These are phyloP conservation scores for Hymenopus coronatus DNA, from an alignment of 2,888 invertebrate genomes.

Conservation along the genomic window DNA sequence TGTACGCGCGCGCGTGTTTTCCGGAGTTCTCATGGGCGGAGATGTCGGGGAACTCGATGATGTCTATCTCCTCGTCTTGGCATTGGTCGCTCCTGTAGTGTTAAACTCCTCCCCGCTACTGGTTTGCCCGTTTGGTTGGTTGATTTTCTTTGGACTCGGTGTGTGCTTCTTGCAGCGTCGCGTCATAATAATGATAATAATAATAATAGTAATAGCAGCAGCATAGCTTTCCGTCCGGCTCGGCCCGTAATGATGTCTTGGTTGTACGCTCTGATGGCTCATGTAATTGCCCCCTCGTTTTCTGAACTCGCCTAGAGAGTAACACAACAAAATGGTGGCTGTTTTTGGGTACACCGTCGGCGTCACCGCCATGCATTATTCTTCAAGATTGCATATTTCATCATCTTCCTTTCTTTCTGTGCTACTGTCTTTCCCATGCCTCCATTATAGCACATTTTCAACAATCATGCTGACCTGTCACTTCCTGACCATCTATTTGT, in stretches of 20 bases:
- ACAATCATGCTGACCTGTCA: not conserved
- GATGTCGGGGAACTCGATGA: not conserved
- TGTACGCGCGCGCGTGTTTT: not conserved
- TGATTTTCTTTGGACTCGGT: not conserved
- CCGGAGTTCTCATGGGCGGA: slow-evolving; percentile 12
- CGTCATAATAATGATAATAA: not conserved
- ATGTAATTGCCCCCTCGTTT: slow-evolving; percentile 3
- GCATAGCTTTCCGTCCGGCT: not conserved
- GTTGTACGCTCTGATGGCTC: slow-evolving; percentile 2
- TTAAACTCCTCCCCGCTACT: not conserved
- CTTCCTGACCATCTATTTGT: too few species aligned
- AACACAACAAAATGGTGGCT: slow-evolving; percentile 9
- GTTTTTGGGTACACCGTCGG: not conserved
- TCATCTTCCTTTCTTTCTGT: not conserved
- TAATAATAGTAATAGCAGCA: not conserved
- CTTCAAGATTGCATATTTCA: not conserved
- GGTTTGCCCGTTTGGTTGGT: not conserved
- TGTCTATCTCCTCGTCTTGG: not conserved
- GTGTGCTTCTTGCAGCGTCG: not conserved
- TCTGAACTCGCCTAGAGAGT: not conserved
- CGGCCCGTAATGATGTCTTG: not conserved
- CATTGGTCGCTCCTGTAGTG: not conserved
- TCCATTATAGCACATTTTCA: not conserved
- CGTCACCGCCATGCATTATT: not conserved
- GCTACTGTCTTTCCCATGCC: not conserved